Conservation (phyloP, 2,888 invertebrate genomes). For the Torymus texanus region DNA sequence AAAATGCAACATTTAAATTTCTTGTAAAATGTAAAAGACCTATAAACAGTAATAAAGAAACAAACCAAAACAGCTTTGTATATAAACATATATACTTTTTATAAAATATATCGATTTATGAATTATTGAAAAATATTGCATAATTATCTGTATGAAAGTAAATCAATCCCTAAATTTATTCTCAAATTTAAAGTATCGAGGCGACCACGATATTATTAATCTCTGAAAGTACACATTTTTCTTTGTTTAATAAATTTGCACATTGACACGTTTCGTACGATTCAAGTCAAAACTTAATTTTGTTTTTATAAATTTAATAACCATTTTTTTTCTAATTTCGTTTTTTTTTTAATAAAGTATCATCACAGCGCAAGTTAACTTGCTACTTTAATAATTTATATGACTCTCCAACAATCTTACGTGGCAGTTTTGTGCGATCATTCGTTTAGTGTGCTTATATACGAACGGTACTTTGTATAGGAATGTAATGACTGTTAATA, state of each 20-base stretch:
- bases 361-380: conserved; percentile 50
- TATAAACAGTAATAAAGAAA: not conserved
- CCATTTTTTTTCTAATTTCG: conserved; percentile 38
- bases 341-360: conserved; percentile 33
- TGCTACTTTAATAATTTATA: conserved; percentile 35
- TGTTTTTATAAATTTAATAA: conserved; percentile 32
- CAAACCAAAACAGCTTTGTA: not conserved
- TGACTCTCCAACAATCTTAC: conserved; percentile 54
- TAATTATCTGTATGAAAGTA: conserved; percentile 12
- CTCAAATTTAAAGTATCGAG: conserved; percentile 10
- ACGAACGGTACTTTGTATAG: conserved; percentile 52
- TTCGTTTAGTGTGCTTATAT: conserved; percentile 49
- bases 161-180: conserved; percentile 9
- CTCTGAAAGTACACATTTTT: conserved; percentile 40
- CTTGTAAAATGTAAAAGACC: not conserved
- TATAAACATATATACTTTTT: not conserved
- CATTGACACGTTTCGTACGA: conserved; percentile 39
- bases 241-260: conserved; percentile 29
- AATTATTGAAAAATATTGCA: conserved; percentile 4
- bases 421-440: conserved; percentile 49
- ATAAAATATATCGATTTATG: conserved; percentile 10
- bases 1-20: not conserved
- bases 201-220: conserved; percentile 33
- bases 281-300: conserved; percentile 42
- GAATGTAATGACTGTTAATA: conserved; percentile 53